Evolutionary conservation across 2,797 vertebrate species (phyloP).

Genomic region (Apodemus agrarius): DNA sequence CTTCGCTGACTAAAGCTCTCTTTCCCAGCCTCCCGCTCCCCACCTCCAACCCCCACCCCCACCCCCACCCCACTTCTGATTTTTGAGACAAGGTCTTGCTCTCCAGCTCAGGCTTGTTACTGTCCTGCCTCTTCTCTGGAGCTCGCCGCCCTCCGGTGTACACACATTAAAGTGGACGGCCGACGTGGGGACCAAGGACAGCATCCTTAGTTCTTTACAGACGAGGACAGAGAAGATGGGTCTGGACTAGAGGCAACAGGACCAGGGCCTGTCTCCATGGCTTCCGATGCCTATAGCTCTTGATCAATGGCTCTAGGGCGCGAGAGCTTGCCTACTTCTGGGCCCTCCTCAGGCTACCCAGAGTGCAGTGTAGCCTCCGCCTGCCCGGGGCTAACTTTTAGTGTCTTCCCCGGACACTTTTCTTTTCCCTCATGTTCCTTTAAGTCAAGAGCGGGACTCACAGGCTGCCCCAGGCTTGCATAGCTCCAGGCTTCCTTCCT

Average conservation of each 20-base stretch:
- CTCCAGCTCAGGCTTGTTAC: not conserved
- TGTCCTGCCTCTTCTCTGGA: not conserved
- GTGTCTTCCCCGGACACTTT: not conserved
- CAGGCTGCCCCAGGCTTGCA: not conserved
- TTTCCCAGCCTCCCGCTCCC: not conserved
- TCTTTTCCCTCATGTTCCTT: not conserved
- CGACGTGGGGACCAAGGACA: not conserved
- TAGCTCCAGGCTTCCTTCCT: conserved; percentile 59
- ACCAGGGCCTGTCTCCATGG: not conserved
- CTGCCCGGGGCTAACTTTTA: not conserved
- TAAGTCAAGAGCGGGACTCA: not conserved
- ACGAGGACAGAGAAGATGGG: not conserved
- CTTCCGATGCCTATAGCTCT: not conserved
- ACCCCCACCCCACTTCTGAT: not conserved
- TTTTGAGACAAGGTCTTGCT: not conserved
- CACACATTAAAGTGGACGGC: not conserved
- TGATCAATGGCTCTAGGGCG: not conserved
- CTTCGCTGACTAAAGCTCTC: not conserved
- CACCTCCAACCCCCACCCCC: not conserved
- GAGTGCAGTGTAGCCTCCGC: not conserved
- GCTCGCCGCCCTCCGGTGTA: not conserved
- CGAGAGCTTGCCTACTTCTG: not conserved
- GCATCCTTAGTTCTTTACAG: too few species aligned
- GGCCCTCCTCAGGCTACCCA: not conserved
- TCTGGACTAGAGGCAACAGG: not conserved